Percentiles rank a stretch among this genome's conserved stretches.
phyloP scores from a whole-genome alignment of 2,113 vertebrate species.

The Zosterops japonicus region DNA sequence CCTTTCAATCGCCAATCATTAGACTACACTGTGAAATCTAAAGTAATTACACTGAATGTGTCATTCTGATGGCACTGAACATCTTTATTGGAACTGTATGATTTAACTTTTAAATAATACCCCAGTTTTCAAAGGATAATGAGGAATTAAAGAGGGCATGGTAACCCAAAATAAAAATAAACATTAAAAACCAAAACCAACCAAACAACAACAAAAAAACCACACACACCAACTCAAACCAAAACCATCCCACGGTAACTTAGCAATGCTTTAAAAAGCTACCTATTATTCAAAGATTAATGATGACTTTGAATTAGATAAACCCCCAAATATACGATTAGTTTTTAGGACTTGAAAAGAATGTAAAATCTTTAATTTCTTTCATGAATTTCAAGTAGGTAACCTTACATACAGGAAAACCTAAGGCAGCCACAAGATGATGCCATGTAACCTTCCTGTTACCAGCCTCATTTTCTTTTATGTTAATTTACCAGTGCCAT shows the following conservation, averaged over 20 bases:
- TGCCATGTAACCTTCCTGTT: not conserved
- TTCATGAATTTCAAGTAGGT: not conserved
- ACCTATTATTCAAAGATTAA: not conserved
- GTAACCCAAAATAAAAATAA: not conserved
- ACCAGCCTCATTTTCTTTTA: not conserved
- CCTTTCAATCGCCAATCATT: not conserved
- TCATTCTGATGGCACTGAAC: not conserved
- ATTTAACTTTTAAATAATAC: conserved; percentile 10
- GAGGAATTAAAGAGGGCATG: not conserved
- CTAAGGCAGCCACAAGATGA: not conserved
- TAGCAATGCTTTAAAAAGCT: not conserved
- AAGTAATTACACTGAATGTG: not conserved
- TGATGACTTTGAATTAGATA: not conserved
- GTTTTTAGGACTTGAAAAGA: not conserved
- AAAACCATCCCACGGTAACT: too few relatives aligned
- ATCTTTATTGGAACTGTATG: not conserved
- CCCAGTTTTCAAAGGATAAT: not conserved
- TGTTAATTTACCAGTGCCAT: not conserved
- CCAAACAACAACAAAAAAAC: too few relatives aligned
- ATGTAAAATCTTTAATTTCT: not conserved
- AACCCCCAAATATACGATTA: not conserved
- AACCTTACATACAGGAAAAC: not conserved
- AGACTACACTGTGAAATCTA: not conserved
- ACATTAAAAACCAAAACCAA: too few relatives aligned
- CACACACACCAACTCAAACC: too few relatives aligned